Evolutionary conservation across 1,140 invertebrate species (phyloP), one percentile per base, ranked within the genome.

Genomic region (Druon quercuslanigerum): DNA sequence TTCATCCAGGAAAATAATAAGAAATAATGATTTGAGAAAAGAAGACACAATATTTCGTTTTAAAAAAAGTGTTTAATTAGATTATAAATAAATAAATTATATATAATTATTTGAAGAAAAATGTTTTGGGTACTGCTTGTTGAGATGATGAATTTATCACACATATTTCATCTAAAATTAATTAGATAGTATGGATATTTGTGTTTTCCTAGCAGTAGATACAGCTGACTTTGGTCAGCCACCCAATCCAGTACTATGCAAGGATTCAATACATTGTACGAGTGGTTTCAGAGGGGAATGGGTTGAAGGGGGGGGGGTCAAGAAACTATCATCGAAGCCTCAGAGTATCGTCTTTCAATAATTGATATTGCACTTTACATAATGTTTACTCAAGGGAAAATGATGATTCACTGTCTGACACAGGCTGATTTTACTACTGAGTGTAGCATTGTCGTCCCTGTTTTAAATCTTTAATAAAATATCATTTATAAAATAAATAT

Each of bases 311-410:
- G 17, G 7, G 17, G 25, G 33, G 8, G 20, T 66, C 13, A 66
- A 66, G 60, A 16, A 33, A 66, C 14, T n/a, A 5, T 66, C 60
- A 40, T 25, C 13, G 13, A 66, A 25, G 9, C 16, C 25, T 66
- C 60, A 66, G 40, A 66, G 33, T 66, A 33, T 66, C 40, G 60
- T n/a, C 13, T 66, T 66, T 66, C 40, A 66, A 66, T 66, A 66
- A 46, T 66, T 40, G 40, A 66, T n/a, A 66, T 33, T 5, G 25
- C n/a, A n/a, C 14, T 33, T 40, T n/a, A 40, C 33, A 16, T 33
- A 66, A 66, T 40, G 60, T 5, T 13, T n/a, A 57, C 25, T 7
- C 60, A 11, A 46, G 40, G 9, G 40, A 46, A 46, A 46, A 8
- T 46, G 9, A 8, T 46, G 9, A 0, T 46, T 46, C 40, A 46